Evolutionary conservation across 2,888 invertebrate genomes (phyloP).

Genomic region (Nemoura dubitans): DNA sequence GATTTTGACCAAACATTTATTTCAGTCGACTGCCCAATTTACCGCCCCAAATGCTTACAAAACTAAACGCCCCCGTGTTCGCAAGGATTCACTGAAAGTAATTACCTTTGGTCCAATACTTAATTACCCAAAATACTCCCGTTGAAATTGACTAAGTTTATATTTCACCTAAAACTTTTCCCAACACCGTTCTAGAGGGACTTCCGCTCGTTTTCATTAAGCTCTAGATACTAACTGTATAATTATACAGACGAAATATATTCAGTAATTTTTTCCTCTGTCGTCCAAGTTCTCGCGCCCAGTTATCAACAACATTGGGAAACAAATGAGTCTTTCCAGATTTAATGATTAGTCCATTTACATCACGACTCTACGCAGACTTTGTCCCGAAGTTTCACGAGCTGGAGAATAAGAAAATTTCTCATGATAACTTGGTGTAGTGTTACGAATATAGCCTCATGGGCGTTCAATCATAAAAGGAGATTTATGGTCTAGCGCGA

Average conservation of each 20-base stretch:
- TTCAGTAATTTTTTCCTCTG: neutral
- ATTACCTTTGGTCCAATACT: neutral
- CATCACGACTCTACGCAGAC: neutral
- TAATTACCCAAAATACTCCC: neutral
- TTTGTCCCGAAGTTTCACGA: neutral
- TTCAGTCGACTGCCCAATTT: neutral
- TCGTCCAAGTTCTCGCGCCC: neutral
- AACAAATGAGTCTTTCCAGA: neutral
- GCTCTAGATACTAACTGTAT: constrained; percentile 5
- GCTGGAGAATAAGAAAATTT: neutral
- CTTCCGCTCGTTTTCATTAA: neutral
- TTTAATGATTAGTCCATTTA: neutral
- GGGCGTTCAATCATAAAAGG: neutral
- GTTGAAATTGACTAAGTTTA: neutral
- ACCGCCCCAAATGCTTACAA: neutral
- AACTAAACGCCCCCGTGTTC: neutral
- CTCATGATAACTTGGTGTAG: neutral
- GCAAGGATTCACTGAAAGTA: neutral
- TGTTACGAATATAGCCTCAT: neutral
- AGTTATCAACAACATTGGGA: neutral
- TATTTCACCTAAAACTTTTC: neutral
- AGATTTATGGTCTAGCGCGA: neutral
- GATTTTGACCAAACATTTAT: neutral
- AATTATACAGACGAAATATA: neutral
- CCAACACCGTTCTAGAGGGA: neutral